Evolutionary conservation across 2,797 vertebrate genomes (phyloP).

Genomic region (Poeciliopsis turneri): DNA sequence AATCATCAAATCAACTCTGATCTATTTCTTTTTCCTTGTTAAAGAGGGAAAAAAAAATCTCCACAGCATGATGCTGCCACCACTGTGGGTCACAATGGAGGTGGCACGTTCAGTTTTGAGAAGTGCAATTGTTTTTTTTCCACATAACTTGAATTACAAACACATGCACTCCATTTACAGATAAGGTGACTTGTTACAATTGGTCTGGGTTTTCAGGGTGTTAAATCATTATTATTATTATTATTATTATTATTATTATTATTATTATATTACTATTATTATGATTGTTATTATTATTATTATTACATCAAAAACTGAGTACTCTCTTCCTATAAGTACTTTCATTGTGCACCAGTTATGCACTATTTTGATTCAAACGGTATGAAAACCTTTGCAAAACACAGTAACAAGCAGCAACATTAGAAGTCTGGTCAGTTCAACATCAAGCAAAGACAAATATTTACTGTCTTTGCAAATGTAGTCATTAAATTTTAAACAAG

Average conservation of each 20-base stretch:
- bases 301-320: background rate
- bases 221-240: background rate
- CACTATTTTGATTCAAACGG: background rate
- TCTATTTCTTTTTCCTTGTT: background rate
- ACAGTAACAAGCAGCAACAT: background rate
- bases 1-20: background rate
- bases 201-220: background rate
- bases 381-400: background rate
- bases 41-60: background rate
- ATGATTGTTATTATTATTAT: no score
- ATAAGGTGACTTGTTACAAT: background rate
- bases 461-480: slow-evolving; percentile 10
- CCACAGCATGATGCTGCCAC: background rate
- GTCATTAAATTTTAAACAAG: slow-evolving; percentile 25
- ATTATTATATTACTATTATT: no score
- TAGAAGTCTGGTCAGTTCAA: slow-evolving; percentile 19
- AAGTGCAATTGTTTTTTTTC: background rate
- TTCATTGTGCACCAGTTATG: background rate
- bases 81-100: background rate
- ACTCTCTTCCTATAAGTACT: background rate
- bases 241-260: no score
- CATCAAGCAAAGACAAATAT: slow-evolving; percentile 22
- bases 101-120: background rate
- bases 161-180: background rate
- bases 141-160: background rate